These are phyloP conservation scores for Micromussa lordhowensis DNA, from an alignment of 92 coral and sea anemone species.

Conservation along the genomic window DNA sequence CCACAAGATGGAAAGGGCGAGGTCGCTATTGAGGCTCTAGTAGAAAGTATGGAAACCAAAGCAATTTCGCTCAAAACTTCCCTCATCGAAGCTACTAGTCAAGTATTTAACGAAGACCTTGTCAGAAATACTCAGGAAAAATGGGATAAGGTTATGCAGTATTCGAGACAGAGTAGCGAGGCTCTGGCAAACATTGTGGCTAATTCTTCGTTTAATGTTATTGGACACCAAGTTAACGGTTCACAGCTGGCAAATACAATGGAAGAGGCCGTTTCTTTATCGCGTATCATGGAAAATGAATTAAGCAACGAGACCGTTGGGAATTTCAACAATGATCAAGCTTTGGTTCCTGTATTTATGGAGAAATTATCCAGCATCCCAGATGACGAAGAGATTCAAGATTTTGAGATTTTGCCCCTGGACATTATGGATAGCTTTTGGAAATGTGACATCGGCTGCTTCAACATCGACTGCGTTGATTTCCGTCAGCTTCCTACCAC, in stretches of 20 bases:
- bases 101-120: slow-evolving; percentile 58
- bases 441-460: slow-evolving; percentile 47
- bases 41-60: slow-evolving; percentile 58
- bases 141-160: slow-evolving; percentile 47
- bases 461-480: slow-evolving; percentile 42
- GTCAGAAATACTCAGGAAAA: slow-evolving; percentile 57
- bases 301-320: background rate
- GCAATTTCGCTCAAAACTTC: slow-evolving; percentile 66
- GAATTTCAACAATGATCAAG: background rate
- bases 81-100: slow-evolving; percentile 50
- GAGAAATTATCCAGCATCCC: background rate
- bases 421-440: slow-evolving; percentile 40
- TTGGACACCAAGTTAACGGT: background rate
- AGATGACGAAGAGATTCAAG: slow-evolving; percentile 8
- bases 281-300: background rate
- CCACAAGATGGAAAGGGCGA: slow-evolving; percentile 34
- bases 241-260: background rate
- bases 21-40: slow-evolving; percentile 43
- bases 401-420: slow-evolving; percentile 36
- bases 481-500: slow-evolving; percentile 16
- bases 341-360: background rate
- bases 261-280: background rate
- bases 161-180: slow-evolving; percentile 41
- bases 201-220: background rate
- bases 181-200: slow-evolving; percentile 38